A percentile compares a stretch with the other conserved stretches of the same genome.
phyloP scores from a whole-genome alignment of 2,113 vertebrate species.

The Myiozetetes cayanensis region DNA sequence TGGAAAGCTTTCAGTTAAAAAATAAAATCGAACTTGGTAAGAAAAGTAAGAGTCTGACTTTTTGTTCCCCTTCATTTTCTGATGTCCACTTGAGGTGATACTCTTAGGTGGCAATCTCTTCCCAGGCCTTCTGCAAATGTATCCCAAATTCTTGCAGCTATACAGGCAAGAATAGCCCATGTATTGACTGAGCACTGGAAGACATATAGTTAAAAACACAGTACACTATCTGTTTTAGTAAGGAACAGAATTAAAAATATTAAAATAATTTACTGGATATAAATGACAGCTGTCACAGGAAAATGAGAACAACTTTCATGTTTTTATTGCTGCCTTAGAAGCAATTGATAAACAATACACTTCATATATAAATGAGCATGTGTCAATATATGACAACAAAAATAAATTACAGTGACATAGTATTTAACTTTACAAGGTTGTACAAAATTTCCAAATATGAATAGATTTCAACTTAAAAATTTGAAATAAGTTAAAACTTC shows the following conservation, averaged over 20 bases:
- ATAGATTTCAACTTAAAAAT: conserved; percentile 71
- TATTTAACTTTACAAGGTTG: conserved; percentile 73
- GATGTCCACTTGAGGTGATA: background rate
- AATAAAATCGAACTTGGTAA: background rate
- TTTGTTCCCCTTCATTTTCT: background rate
- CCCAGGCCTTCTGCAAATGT: background rate
- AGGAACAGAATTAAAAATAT: background rate
- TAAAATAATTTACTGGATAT: background rate
- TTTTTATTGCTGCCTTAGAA: conserved; percentile 76
- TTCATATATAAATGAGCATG: conserved; percentile 75
- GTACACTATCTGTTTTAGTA: background rate
- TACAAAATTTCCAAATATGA: conserved; percentile 75
- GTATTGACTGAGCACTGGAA: background rate
- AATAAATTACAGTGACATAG: conserved; percentile 73
- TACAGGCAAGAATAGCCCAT: background rate
- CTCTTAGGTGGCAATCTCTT: background rate
- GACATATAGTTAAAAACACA: background rate
- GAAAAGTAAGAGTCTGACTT: background rate
- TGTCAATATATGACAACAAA: conserved; percentile 74
- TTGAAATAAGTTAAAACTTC: conserved; percentile 74
- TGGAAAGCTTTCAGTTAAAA: background rate
- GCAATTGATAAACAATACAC: conserved; percentile 76
- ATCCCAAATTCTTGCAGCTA: background rate
- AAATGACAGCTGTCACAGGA: conserved; percentile 24
- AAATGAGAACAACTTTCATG: conserved; percentile 68